phyloP scores from a whole-genome alignment of 2,113 vertebrate genomes.

The Apodemus sylvaticus region DNA sequence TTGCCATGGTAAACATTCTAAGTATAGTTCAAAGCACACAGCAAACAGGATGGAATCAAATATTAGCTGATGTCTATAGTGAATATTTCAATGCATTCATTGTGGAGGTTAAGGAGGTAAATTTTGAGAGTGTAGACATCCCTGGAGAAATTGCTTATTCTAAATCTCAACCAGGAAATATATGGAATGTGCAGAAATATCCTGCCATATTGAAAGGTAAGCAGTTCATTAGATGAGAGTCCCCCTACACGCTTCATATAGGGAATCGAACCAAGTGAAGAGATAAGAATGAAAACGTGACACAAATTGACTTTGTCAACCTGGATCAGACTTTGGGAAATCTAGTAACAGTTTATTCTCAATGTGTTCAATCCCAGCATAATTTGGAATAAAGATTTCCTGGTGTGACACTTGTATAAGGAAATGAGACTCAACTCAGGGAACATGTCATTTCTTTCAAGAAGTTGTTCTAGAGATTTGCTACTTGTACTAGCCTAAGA shows the following conservation, averaged over 20 bases:
- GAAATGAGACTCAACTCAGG: neutral
- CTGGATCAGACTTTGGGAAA: neutral
- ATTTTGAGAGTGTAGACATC: neutral
- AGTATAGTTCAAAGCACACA: neutral
- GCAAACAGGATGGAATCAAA: neutral
- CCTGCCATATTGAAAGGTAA: neutral
- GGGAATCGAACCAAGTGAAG: neutral
- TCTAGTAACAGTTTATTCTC: neutral
- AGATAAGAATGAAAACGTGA: neutral
- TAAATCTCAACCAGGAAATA: neutral
- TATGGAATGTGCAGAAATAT: neutral
- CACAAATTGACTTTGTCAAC: neutral
- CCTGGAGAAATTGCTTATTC: constrained; percentile 3
- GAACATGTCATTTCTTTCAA: neutral
- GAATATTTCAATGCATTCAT: neutral
- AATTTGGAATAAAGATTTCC: neutral
- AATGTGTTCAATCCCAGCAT: neutral
- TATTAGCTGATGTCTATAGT: neutral
- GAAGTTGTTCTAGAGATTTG: neutral
- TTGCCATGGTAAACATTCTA: neutral
- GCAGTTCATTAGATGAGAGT: neutral
- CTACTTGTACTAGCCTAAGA: neutral
- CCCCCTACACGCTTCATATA: neutral
- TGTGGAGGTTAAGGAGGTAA: neutral
- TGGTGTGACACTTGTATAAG: neutral